Evolutionary conservation across 2,113 vertebrate genomes (phyloP).

Genomic region (Oxyura jamaicensis): DNA sequence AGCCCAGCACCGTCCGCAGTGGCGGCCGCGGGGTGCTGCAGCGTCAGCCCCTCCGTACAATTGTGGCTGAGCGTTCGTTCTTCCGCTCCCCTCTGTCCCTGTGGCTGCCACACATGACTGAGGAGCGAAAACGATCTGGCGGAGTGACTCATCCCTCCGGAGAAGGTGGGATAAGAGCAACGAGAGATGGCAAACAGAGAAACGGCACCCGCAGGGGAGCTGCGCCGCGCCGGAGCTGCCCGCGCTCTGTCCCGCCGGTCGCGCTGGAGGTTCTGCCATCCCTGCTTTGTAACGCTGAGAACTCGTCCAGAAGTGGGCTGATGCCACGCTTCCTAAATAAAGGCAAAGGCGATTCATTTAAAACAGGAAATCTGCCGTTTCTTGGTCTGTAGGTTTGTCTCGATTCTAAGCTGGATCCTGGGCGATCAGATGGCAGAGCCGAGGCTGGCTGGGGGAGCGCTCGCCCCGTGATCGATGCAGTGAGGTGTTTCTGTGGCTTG

Average conservation of each 20-base stretch:
- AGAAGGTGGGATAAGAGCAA: slow-evolving; percentile 35
- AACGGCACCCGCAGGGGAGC: neutral
- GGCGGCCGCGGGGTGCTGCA: neutral
- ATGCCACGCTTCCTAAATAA: fast-evolving
- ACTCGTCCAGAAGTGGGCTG: neutral
- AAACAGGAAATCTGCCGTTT: neutral
- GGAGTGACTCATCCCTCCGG: slow-evolving; percentile 49
- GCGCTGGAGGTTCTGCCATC: fast-evolving
- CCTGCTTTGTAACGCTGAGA: neutral
- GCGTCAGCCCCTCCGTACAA: neutral
- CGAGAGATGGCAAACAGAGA: neutral
- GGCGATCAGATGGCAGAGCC: neutral
- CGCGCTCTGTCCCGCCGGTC: neutral
- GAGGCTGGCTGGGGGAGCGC: neutral
- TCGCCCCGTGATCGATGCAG: fast-evolving
- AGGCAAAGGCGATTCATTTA: neutral
- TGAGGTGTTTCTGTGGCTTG: neutral
- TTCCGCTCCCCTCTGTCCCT: neutral
- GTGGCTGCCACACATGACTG: slow-evolving; percentile 25
- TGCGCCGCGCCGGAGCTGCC: neutral
- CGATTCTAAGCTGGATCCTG: neutral
- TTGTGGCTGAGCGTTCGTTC: neutral
- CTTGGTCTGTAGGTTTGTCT: neutral
- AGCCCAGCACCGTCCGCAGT: neutral
- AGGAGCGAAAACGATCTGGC: slow-evolving; percentile 44